A percentile compares a stretch with the other conserved stretches of the same genome.
phyloP scores from a whole-genome alignment of 2,113 vertebrate species.

The Pseudois nayaur region DNA sequence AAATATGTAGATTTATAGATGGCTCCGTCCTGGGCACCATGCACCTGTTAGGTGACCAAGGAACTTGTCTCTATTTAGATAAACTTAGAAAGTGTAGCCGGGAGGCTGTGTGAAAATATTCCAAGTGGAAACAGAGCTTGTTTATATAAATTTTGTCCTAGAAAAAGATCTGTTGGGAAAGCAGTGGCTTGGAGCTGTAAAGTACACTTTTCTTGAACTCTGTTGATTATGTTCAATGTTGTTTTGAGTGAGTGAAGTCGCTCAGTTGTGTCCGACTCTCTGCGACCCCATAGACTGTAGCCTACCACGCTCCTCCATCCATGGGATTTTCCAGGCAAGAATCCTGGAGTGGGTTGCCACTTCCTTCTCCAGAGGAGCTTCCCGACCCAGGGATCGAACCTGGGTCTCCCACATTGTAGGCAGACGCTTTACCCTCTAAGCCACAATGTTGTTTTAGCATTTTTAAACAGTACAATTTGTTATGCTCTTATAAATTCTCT shows the following conservation, averaged over 20 bases:
- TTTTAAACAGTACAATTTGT: background rate
- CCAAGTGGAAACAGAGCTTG: background rate
- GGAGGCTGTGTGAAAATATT: background rate
- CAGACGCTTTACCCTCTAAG: too few relatives aligned
- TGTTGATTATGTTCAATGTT: background rate
- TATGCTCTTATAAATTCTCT: background rate
- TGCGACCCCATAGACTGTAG: too few relatives aligned
- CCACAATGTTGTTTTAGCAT: background rate
- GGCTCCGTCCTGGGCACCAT: constrained; percentile 7
- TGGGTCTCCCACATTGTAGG: too few relatives aligned
- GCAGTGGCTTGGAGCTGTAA: background rate
- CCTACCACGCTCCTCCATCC: too few relatives aligned
- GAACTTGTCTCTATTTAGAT: background rate
- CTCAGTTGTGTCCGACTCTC: too few relatives aligned
- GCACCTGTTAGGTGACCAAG: constrained; percentile 25
- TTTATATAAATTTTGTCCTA: background rate
- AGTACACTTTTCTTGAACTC: background rate
- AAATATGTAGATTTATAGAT: constrained; percentile 36
- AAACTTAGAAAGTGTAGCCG: constrained; percentile 8
- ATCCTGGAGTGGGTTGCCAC: too few relatives aligned
- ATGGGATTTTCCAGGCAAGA: too few relatives aligned
- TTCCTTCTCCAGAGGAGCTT: too few relatives aligned
- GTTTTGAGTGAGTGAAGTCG: background rate
- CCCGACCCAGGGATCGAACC: too few relatives aligned
- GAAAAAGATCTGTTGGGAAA: background rate